Evolutionary conservation across 1,140 invertebrate species (phyloP).

Genomic region (Nomia melanderi): DNA sequence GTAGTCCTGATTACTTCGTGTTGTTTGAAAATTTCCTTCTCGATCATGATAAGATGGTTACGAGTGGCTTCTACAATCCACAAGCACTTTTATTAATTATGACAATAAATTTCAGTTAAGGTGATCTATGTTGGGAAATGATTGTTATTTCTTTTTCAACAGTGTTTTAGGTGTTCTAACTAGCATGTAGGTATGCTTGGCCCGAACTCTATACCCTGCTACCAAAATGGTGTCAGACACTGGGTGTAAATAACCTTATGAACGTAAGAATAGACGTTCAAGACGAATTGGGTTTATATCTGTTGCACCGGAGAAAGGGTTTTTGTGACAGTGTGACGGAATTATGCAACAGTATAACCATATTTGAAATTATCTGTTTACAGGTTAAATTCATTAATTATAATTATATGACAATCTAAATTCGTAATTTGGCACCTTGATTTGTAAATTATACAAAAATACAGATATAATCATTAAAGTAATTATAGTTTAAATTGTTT

Average conservation of each 20-base stretch:
- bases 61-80: too few species aligned
- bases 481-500: too few species aligned
- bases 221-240: slow-evolving; percentile 66
- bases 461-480: too few species aligned
- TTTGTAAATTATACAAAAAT: too few species aligned
- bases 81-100: neutral
- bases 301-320: slow-evolving; percentile 39
- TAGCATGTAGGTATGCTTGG: slow-evolving; percentile 51
- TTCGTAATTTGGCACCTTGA: too few species aligned
- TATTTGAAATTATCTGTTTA: slow-evolving; percentile 12
- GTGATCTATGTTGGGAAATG: neutral
- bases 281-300: slow-evolving; percentile 62
- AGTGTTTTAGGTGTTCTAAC: slow-evolving; percentile 20
- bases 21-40: neutral
- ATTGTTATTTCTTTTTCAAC: slow-evolving; percentile 7
- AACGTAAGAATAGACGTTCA: slow-evolving; percentile 65
- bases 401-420: too few species aligned
- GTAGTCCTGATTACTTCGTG: too few species aligned
- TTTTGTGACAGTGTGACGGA: slow-evolving; percentile 16
- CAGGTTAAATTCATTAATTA: neutral
- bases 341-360: slow-evolving; percentile 1
- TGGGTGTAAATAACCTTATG: slow-evolving; percentile 68
- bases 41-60: neutral
- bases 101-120: neutral
- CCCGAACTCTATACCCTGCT: slow-evolving; percentile 32